Evolutionary conservation across 1,140 invertebrate genomes (phyloP).

Genomic region (Diabrotica undecimpunctata): DNA sequence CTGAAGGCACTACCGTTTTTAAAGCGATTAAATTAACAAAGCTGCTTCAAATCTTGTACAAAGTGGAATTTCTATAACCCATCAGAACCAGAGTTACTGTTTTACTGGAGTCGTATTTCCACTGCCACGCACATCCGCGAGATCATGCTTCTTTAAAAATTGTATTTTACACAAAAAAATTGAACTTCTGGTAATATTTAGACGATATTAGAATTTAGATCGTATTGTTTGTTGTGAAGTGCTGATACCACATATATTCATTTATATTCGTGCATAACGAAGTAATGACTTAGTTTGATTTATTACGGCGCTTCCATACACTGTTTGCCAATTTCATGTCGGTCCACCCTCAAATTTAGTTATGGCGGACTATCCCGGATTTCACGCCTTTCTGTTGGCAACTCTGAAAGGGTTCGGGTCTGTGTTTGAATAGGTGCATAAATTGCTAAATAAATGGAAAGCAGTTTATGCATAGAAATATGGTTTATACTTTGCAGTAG

Average conservation of each 20-base stretch:
- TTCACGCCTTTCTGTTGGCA: slow-evolving; percentile 1
- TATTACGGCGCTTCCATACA: neutral
- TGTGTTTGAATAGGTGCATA: slow-evolving; percentile 2
- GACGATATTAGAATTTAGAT: too few species aligned
- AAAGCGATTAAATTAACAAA: too few species aligned
- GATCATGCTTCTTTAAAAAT: too few species aligned
- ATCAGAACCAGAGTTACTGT: too few species aligned
- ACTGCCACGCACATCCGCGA: too few species aligned
- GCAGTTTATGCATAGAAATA: neutral
- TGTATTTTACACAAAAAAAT: too few species aligned
- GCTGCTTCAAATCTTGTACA: too few species aligned
- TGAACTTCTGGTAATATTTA: too few species aligned
- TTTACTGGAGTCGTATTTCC: too few species aligned
- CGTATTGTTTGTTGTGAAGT: neutral
- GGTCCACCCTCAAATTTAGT: neutral
- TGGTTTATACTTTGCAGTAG: too few species aligned
- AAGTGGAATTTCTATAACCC: too few species aligned
- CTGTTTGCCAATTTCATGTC: slow-evolving; percentile 2
- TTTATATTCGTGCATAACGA: neutral
- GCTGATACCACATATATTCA: neutral
- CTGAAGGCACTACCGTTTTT: too few species aligned
- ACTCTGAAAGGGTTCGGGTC: slow-evolving; percentile 1
- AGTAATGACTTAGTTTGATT: neutral
- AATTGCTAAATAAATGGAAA: neutral
- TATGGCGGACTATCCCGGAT: neutral